Evolutionary conservation across 2,797 vertebrate genomes (phyloP), one percentile per base, ranked within the genome.

Genomic region (Cynodonichthys magdalenae): DNA sequence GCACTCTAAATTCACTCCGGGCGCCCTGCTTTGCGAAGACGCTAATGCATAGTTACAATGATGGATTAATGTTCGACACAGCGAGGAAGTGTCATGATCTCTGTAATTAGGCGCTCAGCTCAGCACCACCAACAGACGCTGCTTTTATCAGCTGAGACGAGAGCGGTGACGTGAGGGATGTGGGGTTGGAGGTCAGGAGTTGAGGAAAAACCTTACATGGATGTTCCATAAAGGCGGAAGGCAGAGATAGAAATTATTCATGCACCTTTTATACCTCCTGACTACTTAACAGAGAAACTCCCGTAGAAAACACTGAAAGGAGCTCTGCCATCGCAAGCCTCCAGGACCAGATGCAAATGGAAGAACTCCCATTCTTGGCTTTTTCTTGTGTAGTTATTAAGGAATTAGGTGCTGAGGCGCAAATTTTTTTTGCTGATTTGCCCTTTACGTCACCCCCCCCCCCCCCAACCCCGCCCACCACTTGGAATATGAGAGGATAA

Each of bases 1-100:
- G 6, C 69, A 77, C 80, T 83, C 84, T 85, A 77, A 89, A 86
- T 83, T 81, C 70, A 58, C 89, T 83, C 71, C 51, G 68, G 73
- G 85, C 78, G 75, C 74, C 83, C 69, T 20, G 79, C 83, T 84
- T 8, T 57, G 47, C 56, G 41, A 52, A 48, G 88, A 90, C 88
- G 80, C 81, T 93, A 92, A 92, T 91, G 85, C 87, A 85, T 79
- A 80, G 85, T 92, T 90, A 86, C 84, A 87, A 90, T 92, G 92
- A 92, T 80, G 89, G 90, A 92, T 92, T 89, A 82, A 86, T 86
- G 87, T 87, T 86, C 64, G 69, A 84, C 83, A 80, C 83, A 39
- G 81, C 69, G 77, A 86, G 82, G 83, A 89, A 86, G 89, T 92
- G 90, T 92, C 90, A 79, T 75, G 85, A 90, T 90, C 83, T 88